phyloP scores from a whole-genome alignment of 2,113 vertebrate species.

The cattle (Bos taurus) region ARS-UCD2.0 NC_037332.1:103614001-103614500 shows the following conservation, averaged over 20 bases:
- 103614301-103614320: background rate
- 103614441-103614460: background rate
- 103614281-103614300: background rate
- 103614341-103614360: background rate
- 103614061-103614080: background rate
- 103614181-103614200: background rate
- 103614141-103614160: background rate
- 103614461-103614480: background rate
- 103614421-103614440: background rate
- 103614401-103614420: background rate
- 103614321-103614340: background rate
- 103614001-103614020: background rate
- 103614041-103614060: background rate
- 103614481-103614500: background rate
- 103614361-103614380: background rate
- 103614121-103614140: background rate
- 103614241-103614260: background rate
- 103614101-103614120: background rate
- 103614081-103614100: background rate
- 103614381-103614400: accelerated
- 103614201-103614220: background rate
- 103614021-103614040: background rate
- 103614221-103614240: background rate
- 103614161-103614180: background rate
- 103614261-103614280: background rate